Conservation (phyloP, 1,140 invertebrate genomes). For the Orchesella cincta region DNA sequence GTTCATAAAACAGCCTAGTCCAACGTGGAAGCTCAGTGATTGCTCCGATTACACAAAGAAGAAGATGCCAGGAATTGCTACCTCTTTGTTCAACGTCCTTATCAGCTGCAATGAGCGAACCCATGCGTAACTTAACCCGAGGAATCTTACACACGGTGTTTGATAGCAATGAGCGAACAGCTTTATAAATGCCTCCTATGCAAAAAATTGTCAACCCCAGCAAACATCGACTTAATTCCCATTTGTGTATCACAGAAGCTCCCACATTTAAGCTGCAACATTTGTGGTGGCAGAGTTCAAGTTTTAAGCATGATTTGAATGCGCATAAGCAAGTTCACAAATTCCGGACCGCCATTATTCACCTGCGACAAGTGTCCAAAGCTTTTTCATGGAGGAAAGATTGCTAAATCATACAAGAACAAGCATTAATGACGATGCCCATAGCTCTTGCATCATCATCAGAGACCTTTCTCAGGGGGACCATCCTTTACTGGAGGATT, state of each 20-base stretch:
- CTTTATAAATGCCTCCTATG: not conserved
- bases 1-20: no score
- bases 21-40: no score
- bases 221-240: not conserved
- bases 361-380: not conserved
- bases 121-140: no score
- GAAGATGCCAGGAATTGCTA: no score
- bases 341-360: not conserved
- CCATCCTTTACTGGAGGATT: not conserved
- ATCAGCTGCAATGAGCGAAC: no score
- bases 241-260: not conserved
- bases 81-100: no score
- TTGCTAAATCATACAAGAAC: not conserved
- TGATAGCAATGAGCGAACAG: not conserved
- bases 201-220: constrained; percentile 3
- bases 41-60: no score
- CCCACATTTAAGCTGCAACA: not conserved
- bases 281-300: not conserved
- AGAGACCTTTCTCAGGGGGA: no score
- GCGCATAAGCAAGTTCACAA: not conserved
- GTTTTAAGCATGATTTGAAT: not conserved
- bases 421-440: not conserved
- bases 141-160: not conserved
- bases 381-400: not conserved
- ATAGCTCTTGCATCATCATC: not conserved